Conservation (phyloP, 2,113 vertebrate species). For the Promerops cafer region DNA sequence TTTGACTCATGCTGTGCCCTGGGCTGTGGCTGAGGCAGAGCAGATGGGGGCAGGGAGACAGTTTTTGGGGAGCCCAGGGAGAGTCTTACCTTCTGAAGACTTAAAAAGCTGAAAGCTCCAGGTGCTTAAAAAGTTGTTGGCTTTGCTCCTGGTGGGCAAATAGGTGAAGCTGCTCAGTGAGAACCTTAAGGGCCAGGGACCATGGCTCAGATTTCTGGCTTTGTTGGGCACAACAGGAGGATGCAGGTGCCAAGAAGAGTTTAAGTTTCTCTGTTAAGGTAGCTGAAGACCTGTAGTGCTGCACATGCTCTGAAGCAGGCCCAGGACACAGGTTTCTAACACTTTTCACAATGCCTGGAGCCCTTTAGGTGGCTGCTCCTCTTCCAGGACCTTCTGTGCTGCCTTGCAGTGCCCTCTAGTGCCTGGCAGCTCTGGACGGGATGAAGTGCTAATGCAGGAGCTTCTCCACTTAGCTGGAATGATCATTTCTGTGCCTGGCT, state of each 20-base stretch:
- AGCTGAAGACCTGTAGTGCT: background rate
- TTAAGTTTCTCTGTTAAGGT: background rate
- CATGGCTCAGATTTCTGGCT: background rate
- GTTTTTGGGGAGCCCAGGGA: background rate
- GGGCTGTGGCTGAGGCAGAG: background rate
- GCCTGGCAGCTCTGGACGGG: background rate
- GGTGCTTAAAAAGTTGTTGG: background rate
- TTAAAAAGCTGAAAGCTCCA: background rate
- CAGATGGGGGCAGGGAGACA: background rate
- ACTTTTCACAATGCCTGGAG: background rate
- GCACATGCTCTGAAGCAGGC: background rate
- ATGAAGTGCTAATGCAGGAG: fast-evolving
- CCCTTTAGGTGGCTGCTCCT: background rate
- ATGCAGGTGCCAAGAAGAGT: background rate
- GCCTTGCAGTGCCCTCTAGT: slow-evolving; percentile 9
- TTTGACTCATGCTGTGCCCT: background rate
- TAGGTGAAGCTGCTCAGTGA: background rate
- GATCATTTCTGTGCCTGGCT: background rate
- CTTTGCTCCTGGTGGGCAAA: background rate
- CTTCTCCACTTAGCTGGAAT: background rate
- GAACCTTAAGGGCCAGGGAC: background rate
- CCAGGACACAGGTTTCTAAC: background rate
- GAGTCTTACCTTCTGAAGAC: background rate
- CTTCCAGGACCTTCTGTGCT: background rate
- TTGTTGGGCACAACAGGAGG: background rate